Base-by-base conservation (phyloP, 2,113 vertebrate genomes). In the Camelus bactrianus region DNA sequence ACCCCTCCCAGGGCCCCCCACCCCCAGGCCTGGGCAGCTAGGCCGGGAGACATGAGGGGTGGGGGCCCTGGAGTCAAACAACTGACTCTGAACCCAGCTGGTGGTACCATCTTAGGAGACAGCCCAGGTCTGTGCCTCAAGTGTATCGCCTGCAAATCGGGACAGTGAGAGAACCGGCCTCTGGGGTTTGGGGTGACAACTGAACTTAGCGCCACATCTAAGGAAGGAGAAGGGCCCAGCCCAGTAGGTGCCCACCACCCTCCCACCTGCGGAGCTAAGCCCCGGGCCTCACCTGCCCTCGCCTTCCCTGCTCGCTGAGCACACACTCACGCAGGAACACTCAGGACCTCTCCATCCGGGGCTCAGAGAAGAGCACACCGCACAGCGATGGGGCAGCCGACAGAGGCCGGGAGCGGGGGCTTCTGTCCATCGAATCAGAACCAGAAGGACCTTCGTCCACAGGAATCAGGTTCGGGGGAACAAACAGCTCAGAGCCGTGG, bases 201-300 rank as follows among this genome's bases (percentile, higher is more conserved):
- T 12, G 9, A 17, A 17, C 1, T 4, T 8, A 6, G 13, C 2
- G 6, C 1, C 15, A 0, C 24, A 20, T 35, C 65, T 8, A 2
- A 7, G 15, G 48, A 5, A 4, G 2, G 5, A 17, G 38, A 32
- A 28, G 30, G 9, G 30, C 50, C 42, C 2, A 6, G 3, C 50
- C 0, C 52, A 6, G n/a, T 9, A 13, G 3, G 28, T 32, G n/a
- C 84, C 50, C 11, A 3, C 15, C 24, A 11, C 30, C 24, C 64
- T 1, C 22, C 58, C 58, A 5, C 58, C 58, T 26, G 58, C 5
- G 38, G 38, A 42, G 38, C 38, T 42, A 42, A 42, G 4, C 38
- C 38, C 38, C 38, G 38, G 38, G 38, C 58, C 58, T 10, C 24
- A 11, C 58, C 58, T 4, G 3, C 9, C 22, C 10, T 20, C 9